phyloP scores from a whole-genome alignment of 2,888 invertebrate genomes.

The Agrotis segetum region DNA sequence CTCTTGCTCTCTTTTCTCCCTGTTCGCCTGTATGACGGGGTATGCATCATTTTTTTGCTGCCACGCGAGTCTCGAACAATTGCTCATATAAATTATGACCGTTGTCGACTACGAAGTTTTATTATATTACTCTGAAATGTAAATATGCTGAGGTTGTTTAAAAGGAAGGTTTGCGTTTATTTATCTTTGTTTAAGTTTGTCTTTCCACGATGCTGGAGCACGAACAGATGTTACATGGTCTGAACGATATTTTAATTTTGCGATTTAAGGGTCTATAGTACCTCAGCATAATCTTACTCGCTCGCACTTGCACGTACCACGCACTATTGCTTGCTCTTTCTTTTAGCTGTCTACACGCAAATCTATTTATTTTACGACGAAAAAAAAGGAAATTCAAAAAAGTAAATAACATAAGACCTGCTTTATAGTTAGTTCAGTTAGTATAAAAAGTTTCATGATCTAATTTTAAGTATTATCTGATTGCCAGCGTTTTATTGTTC shows the following conservation, averaged over 20 bases:
- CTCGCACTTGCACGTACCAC: too few species aligned
- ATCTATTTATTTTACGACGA: too few species aligned
- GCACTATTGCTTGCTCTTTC: too few species aligned
- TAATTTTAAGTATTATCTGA: too few species aligned
- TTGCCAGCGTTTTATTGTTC: too few species aligned
- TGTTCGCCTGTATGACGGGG: constrained; percentile 6
- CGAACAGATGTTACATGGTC: constrained; percentile 23
- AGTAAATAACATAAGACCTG: too few species aligned
- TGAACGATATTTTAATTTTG: constrained; percentile 17
- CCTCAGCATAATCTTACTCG: too few species aligned
- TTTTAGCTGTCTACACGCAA: too few species aligned
- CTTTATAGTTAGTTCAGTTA: too few species aligned
- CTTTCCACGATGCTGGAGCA: constrained; percentile 1
- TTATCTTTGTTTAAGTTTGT: constrained; percentile 20
- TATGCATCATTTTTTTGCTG: constrained; percentile 36
- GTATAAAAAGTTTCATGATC: too few species aligned
- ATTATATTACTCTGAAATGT: constrained; percentile 17
- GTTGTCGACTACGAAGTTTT: constrained; percentile 10
- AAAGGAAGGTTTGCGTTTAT: constrained; percentile 13
- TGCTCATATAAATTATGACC: constrained; percentile 44
- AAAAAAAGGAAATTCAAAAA: too few species aligned
- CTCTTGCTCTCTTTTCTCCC: constrained; percentile 22
- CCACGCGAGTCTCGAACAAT: constrained; percentile 27
- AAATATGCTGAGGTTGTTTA: constrained; percentile 18
- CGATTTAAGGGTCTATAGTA: too few species aligned